phyloP scores from a whole-genome alignment of 2,113 vertebrate genomes.

The Pedionomus torquatus region DNA sequence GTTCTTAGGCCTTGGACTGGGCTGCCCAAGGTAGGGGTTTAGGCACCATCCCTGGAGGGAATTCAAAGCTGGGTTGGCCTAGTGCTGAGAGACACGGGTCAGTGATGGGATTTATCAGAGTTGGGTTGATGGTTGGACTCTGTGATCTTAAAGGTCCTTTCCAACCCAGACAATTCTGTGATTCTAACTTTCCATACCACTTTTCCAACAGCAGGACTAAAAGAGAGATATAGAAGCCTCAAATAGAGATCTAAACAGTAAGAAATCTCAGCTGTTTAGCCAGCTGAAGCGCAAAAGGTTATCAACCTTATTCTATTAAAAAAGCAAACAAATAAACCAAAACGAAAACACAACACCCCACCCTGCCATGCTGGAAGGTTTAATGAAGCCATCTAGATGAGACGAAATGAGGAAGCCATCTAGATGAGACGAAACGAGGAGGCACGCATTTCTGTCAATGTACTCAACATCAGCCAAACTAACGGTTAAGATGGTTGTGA shows the following conservation, averaged over 20 bases:
- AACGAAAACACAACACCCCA: neutral
- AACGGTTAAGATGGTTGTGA: neutral
- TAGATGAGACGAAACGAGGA: neutral
- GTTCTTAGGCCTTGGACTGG: too few species aligned
- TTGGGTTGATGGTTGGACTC: too few species aligned
- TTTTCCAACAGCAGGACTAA: neutral
- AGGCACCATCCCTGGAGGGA: too few species aligned
- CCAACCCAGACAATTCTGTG: too few species aligned
- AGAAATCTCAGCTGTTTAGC: neutral
- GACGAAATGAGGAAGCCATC: fast-evolving
- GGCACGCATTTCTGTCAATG: fast-evolving
- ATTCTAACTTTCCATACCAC: neutral
- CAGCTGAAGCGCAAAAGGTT: neutral
- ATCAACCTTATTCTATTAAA: neutral
- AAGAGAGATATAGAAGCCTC: neutral
- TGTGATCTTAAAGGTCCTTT: too few species aligned
- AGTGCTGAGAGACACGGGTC: too few species aligned
- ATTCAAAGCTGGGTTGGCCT: too few species aligned
- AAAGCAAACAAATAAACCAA: too few species aligned
- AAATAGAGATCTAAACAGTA: neutral
- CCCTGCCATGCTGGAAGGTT: neutral
- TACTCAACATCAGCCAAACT: neutral
- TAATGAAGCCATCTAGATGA: fast-evolving
- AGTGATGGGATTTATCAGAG: too few species aligned
- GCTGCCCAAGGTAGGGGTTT: too few species aligned